Percentiles rank a stretch among this genome's conserved stretches.
These are phyloP conservation scores for Pteria penguin DNA, from an alignment of 2,888 invertebrate genomes.

Conservation along the genomic window DNA sequence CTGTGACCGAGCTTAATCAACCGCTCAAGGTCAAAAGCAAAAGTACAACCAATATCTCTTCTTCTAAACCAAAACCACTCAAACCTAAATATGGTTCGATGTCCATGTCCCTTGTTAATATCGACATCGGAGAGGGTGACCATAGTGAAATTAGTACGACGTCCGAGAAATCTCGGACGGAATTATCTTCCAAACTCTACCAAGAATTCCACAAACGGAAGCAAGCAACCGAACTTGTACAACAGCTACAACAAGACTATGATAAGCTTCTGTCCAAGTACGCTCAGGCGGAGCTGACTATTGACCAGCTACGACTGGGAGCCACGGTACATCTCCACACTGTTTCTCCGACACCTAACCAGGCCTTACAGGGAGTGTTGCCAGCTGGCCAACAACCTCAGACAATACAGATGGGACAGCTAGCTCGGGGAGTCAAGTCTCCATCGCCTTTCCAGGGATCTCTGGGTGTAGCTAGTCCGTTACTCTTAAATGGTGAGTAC, in stretches of 20 bases:
- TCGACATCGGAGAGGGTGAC: constrained; percentile 52
- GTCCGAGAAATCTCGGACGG: constrained; percentile 63
- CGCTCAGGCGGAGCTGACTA: constrained; percentile 79
- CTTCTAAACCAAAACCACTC: constrained; percentile 58
- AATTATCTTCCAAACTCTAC: constrained; percentile 65
- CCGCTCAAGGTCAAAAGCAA: constrained; percentile 70
- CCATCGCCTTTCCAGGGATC: constrained; percentile 58
- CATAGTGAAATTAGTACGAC: constrained; percentile 56
- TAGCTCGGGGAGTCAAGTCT: constrained; percentile 53
- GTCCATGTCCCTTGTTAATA: constrained; percentile 60
- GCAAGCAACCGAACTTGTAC: constrained; percentile 73
- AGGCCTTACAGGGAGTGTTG: constrained; percentile 61
- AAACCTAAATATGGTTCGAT: constrained; percentile 71
- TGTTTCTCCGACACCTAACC: constrained; percentile 72
- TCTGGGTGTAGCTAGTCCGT: constrained; percentile 45
- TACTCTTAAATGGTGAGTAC: constrained; percentile 47
- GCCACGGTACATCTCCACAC: constrained; percentile 75
- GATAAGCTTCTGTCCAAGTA: constrained; percentile 78
- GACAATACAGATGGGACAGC: constrained; percentile 56
- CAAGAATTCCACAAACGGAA: constrained; percentile 71
- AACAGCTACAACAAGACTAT: constrained; percentile 77
- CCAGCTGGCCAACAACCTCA: constrained; percentile 63
- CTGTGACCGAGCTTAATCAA: constrained; percentile 51
- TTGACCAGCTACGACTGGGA: constrained; percentile 78
- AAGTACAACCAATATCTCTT: constrained; percentile 64